Percentiles rank a stretch among this genome's conserved stretches.
Conservation (phyloP, 2,113 vertebrate species). For the Chaetorhynchus papuensis region DNA sequence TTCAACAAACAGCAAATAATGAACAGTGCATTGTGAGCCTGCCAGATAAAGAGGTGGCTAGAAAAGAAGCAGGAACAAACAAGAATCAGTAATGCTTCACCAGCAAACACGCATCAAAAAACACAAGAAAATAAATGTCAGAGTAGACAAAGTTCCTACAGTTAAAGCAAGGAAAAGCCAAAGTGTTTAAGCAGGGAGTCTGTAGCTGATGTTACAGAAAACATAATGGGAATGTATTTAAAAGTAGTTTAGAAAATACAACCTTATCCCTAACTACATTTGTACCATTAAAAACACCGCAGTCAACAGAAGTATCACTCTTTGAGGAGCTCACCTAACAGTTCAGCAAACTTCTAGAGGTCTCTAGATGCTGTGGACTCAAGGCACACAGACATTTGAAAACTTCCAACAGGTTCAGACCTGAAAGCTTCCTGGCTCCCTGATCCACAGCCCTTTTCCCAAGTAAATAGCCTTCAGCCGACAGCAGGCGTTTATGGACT, state of each 20-base stretch:
- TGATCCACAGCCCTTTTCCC: neutral
- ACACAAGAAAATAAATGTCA: neutral
- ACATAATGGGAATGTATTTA: neutral
- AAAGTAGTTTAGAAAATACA: neutral
- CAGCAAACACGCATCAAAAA: neutral
- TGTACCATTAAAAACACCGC: neutral
- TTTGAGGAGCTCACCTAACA: neutral
- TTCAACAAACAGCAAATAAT: conserved; percentile 96
- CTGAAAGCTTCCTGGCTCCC: neutral
- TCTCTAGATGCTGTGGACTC: neutral
- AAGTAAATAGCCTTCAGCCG: neutral
- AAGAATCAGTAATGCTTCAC: neutral
- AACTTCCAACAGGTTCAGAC: neutral
- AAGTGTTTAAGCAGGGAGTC: neutral
- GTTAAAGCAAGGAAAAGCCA: neutral
- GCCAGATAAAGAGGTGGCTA: conserved; percentile 98
- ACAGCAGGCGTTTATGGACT: accelerated
- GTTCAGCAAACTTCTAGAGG: neutral
- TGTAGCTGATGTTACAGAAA: neutral
- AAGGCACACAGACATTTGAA: neutral
- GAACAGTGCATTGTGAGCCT: conserved; percentile 95
- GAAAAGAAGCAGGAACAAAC: conserved; percentile 44
- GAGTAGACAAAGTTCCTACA: neutral
- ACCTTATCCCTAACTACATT: neutral
- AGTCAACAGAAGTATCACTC: neutral